Conservation (phyloP, 2,113 vertebrate species). For the Cyprinodon variegatus region DNA sequence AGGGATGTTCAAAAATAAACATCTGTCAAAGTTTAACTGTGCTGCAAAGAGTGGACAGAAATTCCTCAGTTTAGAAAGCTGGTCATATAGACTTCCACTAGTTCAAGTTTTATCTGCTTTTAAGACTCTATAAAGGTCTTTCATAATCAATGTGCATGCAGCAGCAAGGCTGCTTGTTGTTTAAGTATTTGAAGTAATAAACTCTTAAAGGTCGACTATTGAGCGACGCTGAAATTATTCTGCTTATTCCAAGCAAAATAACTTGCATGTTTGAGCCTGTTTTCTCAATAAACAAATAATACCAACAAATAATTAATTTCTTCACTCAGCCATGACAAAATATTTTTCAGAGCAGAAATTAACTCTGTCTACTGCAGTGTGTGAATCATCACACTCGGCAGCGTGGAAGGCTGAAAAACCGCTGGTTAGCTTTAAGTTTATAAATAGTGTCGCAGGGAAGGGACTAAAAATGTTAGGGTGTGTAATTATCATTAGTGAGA, state of each 20-base stretch:
- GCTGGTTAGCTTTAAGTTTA: conserved; percentile 50
- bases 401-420: conserved; percentile 43
- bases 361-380: conserved; percentile 20
- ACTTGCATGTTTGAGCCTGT: conserved; percentile 30
- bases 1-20: too few relatives aligned
- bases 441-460: conserved; percentile 35
- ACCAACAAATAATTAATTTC: conserved; percentile 43
- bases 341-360: conserved; percentile 47
- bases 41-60: too few relatives aligned
- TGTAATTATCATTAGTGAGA: conserved; percentile 38
- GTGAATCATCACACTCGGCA: conserved; percentile 29
- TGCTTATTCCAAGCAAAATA: conserved; percentile 18
- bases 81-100: too few relatives aligned
- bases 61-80: too few relatives aligned
- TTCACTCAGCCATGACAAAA: conserved; percentile 51
- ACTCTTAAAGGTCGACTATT: conserved; percentile 2
- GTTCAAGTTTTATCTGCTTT: too few relatives aligned
- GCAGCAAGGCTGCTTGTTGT: too few relatives aligned
- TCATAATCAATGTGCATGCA: too few relatives aligned
- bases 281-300: conserved; percentile 53
- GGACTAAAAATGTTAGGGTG: conserved; percentile 28
- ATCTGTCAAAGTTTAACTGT: too few relatives aligned
- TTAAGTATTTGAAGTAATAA: conserved; percentile 7
- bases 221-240: not conserved
- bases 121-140: too few relatives aligned